Percentiles rank a stretch among this genome's conserved stretches.
phyloP scores from a whole-genome alignment of 2,888 invertebrate genomes.

The Cheilosia scutellata region DNA sequence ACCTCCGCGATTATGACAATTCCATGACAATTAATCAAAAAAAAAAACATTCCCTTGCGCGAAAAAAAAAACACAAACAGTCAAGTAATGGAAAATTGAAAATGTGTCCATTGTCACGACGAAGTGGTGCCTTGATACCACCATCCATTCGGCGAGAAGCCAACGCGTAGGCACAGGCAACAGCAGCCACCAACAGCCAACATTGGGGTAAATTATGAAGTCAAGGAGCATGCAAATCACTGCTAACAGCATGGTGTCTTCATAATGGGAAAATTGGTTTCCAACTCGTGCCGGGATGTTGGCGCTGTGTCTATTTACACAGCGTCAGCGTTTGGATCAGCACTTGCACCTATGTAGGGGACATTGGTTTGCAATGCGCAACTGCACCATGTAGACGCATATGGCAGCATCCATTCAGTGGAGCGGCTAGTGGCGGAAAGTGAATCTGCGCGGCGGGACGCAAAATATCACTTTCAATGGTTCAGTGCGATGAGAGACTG shows the following conservation, averaged over 20 bases:
- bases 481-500: not conserved
- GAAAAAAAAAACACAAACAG: constrained; percentile 13
- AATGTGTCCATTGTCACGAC: constrained; percentile 72
- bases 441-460: constrained; percentile 60
- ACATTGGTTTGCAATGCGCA: constrained; percentile 3
- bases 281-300: constrained; percentile 72
- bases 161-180: constrained; percentile 36
- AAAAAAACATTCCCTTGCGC: constrained; percentile 35
- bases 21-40: constrained; percentile 74
- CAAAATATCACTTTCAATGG: constrained; percentile 68
- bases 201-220: constrained; percentile 73
- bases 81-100: constrained; percentile 72
- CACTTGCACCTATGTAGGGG: constrained; percentile 22
- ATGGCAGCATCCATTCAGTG: constrained; percentile 52
- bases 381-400: constrained; percentile 21
- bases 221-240: constrained; percentile 76
- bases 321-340: constrained; percentile 39
- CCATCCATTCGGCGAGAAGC: constrained; percentile 39
- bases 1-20: constrained; percentile 72
- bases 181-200: constrained; percentile 49
- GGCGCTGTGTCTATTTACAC: constrained; percentile 63
- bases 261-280: constrained; percentile 76
- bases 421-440: constrained; percentile 67
- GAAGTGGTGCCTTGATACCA: constrained; percentile 41
- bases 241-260: constrained; percentile 76